Conservation (phyloP, 2,797 vertebrate genomes). For the Amphiprion clarkii region DNA sequence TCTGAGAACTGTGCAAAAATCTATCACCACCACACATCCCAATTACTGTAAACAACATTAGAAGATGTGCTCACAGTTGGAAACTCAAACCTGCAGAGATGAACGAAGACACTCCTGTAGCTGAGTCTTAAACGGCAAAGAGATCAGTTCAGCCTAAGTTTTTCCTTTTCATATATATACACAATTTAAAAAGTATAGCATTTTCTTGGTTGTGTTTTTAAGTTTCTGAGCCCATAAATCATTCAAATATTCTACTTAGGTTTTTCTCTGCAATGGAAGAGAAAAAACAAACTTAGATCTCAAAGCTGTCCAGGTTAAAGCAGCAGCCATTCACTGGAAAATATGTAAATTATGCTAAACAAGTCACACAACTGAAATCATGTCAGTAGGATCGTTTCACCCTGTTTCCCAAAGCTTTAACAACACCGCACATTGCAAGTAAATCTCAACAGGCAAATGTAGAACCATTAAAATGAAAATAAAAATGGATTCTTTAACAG, state of each 20-base stretch:
- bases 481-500: slow-evolving; percentile 7
- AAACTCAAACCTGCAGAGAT: not conserved
- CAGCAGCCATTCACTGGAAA: slow-evolving; percentile 36
- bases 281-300: slow-evolving; percentile 15
- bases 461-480: slow-evolving; percentile 39
- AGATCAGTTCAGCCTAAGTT: slow-evolving; percentile 3
- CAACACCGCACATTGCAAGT: slow-evolving; percentile 40
- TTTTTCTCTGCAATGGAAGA: slow-evolving; percentile 25
- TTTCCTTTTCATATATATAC: slow-evolving; percentile 11
- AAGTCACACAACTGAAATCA: slow-evolving; percentile 25
- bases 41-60: slow-evolving; percentile 67
- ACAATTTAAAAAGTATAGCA: slow-evolving; percentile 35
- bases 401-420: slow-evolving; percentile 65
- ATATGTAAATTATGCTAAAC: not conserved
- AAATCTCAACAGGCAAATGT: slow-evolving; percentile 77
- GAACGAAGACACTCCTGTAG: not conserved
- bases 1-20: slow-evolving; percentile 74
- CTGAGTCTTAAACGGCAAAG: slow-evolving; percentile 44
- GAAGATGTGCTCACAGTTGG: slow-evolving; percentile 29
- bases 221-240: not conserved
- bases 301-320: slow-evolving; percentile 34
- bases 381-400: slow-evolving; percentile 48
- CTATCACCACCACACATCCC: slow-evolving; percentile 35
- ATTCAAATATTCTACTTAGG: not conserved
- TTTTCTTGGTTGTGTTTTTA: slow-evolving; percentile 33